Base-by-base conservation (phyloP, 2,888 invertebrate genomes). In the Drosophila conformis region DNA sequence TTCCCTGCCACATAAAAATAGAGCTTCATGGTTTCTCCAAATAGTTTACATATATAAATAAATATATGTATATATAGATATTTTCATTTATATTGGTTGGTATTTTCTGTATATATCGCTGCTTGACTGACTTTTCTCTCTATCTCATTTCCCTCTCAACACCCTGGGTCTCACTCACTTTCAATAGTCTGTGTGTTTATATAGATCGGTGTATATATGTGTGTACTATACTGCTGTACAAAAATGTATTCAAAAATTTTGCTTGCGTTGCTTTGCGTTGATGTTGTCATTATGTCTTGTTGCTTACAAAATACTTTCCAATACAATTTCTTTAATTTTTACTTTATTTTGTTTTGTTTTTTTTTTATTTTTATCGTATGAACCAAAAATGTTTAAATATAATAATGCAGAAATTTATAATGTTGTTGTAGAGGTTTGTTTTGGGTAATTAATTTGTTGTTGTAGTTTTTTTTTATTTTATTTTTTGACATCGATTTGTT, bases 371-470 rank as follows among this genome's bases (percentile, higher is more conserved):
- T 76, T 88, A 80, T 86, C 86, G 76, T 91, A 90, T 89, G 84
- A 91, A 91, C 91, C 91, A 91, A 91, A 90, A 83, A 83, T 83
- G 62, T 87, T 86, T 83, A 90, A 88, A 87, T 90, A 89, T 90
- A 82, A 84, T 87, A 85, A 89, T 87, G 87, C 83, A 89, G 82
- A 90, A 85, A 76, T 87, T 78, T 82, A 81, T 86, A 83, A 78
- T 82, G 85, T 91, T 80, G 73, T 82, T 81, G 76, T 79, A 70
- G 82, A 76, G 38, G 56, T 56, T 56, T 73, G 56, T 79, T 81
- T 73, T 61, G 82, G 80, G 77, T 80, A 79, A 78, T 82, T 79
- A 76, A 36, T 70, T 68, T 51, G 64, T 69, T 69, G 69, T 59
- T 48, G 31, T 54, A 25, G 8, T 46, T 25, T 64, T 42, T 61